Evolutionary conservation across 2,888 invertebrate species (phyloP).

Genomic region (Drosophila pseudotakahashii): DNA sequence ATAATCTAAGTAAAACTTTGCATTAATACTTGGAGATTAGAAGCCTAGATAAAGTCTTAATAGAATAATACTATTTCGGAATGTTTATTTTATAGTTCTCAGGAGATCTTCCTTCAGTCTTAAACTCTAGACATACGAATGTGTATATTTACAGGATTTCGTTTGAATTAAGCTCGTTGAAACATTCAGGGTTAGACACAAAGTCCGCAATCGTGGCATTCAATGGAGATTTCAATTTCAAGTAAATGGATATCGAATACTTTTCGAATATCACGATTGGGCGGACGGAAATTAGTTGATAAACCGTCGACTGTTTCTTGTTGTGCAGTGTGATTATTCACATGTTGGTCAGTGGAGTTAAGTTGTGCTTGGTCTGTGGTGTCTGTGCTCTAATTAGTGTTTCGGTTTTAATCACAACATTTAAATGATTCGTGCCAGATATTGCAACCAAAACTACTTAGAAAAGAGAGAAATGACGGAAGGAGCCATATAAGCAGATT

Average conservation of each 20-base stretch:
- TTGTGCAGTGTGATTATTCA: constrained; percentile 37
- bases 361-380: constrained; percentile 39
- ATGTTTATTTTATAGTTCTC: too few relatives aligned
- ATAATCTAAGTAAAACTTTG: too few relatives aligned
- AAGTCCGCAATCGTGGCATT: constrained; percentile 18
- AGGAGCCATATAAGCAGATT: background rate
- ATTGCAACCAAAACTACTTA: constrained; percentile 25
- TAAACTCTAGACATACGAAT: constrained; percentile 30
- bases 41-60: too few relatives aligned
- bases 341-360: constrained; percentile 42
- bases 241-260: background rate
- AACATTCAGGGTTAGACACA: constrained; percentile 51
- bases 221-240: background rate
- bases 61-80: too few relatives aligned
- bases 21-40: too few relatives aligned
- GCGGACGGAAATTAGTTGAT: constrained; percentile 16
- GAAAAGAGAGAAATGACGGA: constrained; percentile 7
- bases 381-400: constrained; percentile 42
- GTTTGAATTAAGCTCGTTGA: constrained; percentile 37
- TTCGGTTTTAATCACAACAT: constrained; percentile 40
- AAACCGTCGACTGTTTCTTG: constrained; percentile 15
- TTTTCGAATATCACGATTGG: constrained; percentile 10
- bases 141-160: constrained; percentile 37
- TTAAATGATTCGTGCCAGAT: constrained; percentile 35
- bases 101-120: constrained; percentile 1